Percentiles rank a stretch among this genome's conserved stretches.
Evolutionary conservation across 2,797 vertebrate genomes (phyloP).

Genomic region (Anguilla megastoma): DNA sequence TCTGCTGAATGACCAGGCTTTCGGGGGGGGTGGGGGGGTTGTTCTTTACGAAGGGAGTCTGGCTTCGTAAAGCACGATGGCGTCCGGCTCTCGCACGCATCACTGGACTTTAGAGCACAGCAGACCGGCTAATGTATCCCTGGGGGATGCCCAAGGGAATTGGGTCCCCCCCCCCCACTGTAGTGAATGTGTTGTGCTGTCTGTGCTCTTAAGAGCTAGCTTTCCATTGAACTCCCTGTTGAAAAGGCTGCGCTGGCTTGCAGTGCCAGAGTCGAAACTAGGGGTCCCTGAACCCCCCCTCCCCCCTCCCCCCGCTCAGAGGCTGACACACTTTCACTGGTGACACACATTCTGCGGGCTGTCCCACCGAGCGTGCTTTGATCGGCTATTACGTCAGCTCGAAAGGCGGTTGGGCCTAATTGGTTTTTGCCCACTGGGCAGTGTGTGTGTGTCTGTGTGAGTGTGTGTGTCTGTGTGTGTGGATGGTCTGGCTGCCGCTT

Average conservation of each 20-base stretch:
- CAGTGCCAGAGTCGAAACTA: not conserved
- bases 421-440: not conserved
- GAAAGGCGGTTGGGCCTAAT: not conserved
- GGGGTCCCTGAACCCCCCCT: not conserved
- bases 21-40: not conserved
- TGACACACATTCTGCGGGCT: not conserved
- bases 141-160: not conserved
- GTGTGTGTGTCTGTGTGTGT: not conserved
- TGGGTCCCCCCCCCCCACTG: not conserved
- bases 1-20: not conserved
- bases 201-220: not conserved
- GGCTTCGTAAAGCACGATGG: not conserved
- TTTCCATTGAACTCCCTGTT: not conserved
- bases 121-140: not conserved
- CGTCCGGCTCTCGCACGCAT: not conserved
- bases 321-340: slow-evolving; percentile 15
- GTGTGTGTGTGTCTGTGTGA: not conserved
- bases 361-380: not conserved
- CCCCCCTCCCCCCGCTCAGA: not conserved
- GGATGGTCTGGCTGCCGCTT: not conserved
- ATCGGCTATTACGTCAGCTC: not conserved
- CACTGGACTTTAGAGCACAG: not conserved
- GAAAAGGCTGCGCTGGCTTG: not conserved
- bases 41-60: not conserved
- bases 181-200: not conserved